Evolutionary conservation across 2,888 invertebrate genomes (phyloP), one percentile per base, ranked within the genome.

Genomic region (Ochropleura leucogaster): DNA sequence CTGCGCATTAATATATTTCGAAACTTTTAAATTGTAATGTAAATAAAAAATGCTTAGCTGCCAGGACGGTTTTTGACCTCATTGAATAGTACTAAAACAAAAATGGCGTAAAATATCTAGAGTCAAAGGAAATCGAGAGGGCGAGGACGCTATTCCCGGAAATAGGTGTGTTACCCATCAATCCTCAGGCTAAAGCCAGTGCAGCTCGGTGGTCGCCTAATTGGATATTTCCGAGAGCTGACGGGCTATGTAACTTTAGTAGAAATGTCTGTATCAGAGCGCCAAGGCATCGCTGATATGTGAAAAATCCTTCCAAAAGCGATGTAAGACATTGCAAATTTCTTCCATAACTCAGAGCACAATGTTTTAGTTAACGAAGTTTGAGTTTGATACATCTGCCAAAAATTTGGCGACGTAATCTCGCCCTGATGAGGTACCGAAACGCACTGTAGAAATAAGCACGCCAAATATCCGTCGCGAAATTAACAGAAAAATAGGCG

Each of bases 81-180:
- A 67, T 44, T 8, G 12, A 5, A 30, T 68, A 18, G 18, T 18
- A 18, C 6, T n/a, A 18, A 16, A 66, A 42, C 67, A 18, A 66
- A 20, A 42, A 49, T 42, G 12, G 42, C 4, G 5, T 40, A 47
- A 47, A 47, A 47, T 47, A 14, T 47, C 47, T 47, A 14, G 46
- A 9, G 40, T 42, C 7, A 42, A 18, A 1, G 70, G 72, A 72
- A 72, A 72, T 72, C 40, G 70, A 72, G 40, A 47, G 4, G 18
- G 42, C 20, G 40, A 16, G 5, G 16, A 68, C n/a, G 16, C 10
- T 69, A 49, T 18, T 18, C 14, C 42, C 47, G 71, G 46, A 72
- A 55, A 70, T 70, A 40, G n/a, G 16, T 40, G 40, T 47, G n/a
- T n/a, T 20, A 70, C 12, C 47, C 4, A 47, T 47, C 57, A 72